Evolutionary conservation across 2,797 vertebrate species (phyloP).

Genomic region (Chaetophractus vellerosus): DNA sequence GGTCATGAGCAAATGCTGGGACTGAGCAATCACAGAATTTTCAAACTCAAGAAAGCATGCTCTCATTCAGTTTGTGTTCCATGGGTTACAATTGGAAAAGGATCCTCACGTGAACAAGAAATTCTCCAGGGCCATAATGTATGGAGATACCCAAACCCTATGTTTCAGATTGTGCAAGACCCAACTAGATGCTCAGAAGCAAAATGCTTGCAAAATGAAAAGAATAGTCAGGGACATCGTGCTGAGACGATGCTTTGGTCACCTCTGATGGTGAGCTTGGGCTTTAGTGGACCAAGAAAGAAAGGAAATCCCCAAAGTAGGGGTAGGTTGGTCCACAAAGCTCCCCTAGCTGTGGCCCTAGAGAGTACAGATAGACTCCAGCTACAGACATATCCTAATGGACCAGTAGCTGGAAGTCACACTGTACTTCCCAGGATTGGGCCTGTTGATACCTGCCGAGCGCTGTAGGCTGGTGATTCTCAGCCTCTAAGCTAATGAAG

Average conservation of each 20-base stretch:
- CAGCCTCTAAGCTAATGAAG: slow-evolving; percentile 20
- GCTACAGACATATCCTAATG: background rate
- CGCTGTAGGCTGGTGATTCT: background rate
- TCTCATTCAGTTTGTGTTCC: background rate
- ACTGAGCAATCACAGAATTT: background rate
- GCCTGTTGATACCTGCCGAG: background rate
- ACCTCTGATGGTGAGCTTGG: background rate
- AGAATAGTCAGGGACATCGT: background rate
- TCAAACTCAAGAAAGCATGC: background rate
- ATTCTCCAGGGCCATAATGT: background rate
- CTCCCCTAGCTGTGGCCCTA: background rate
- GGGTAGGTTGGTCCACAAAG: background rate
- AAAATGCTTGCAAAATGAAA: slow-evolving; percentile 22
- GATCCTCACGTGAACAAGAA: background rate
- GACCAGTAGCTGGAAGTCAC: background rate
- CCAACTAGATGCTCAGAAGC: background rate
- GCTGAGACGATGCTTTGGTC: background rate
- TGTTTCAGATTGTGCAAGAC: background rate
- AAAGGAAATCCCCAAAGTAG: background rate
- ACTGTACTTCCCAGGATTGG: background rate
- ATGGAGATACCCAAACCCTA: background rate
- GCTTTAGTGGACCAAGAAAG: background rate
- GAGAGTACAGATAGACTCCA: background rate
- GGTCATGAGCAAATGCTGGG: background rate
- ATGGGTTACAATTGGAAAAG: background rate